Percentiles rank a stretch among this genome's conserved stretches.
Evolutionary conservation across 2,797 vertebrate genomes (phyloP).

Genomic region (Lepus oiostolus): DNA sequence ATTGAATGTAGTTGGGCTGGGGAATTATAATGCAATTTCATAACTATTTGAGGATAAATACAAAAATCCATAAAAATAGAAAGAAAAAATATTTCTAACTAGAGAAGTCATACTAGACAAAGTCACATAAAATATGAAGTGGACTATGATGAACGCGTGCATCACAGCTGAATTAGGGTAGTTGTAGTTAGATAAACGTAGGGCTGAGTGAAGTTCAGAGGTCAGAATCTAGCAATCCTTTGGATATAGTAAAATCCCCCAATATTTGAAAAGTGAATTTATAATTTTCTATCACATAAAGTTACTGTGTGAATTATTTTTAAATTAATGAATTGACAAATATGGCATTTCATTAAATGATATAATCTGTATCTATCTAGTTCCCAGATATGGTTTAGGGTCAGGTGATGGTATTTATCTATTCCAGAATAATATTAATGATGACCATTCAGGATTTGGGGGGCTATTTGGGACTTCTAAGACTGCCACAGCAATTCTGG

Average conservation of each 20-base stretch:
- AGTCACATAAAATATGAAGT: not conserved
- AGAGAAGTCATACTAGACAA: slow-evolving; percentile 17
- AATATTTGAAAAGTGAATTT: slow-evolving; percentile 21
- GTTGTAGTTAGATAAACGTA: not conserved
- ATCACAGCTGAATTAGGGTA: not conserved
- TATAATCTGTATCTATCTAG: not conserved
- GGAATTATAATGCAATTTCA: slow-evolving; percentile 69
- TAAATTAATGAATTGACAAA: slow-evolving; percentile 59
- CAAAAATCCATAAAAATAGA: slow-evolving; percentile 66
- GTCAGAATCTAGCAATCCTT: not conserved
- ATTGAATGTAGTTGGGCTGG: slow-evolving; percentile 53
- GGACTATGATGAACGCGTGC: not conserved
- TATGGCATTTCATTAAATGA: not conserved
- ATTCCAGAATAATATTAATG: slow-evolving; percentile 42
- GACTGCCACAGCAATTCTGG: not conserved
- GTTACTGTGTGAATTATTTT: not conserved
- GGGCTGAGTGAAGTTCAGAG: not conserved
- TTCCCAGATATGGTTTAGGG: not conserved
- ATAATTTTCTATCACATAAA: slow-evolving; percentile 26
- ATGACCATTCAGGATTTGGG: not conserved
- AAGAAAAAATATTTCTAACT: slow-evolving; percentile 68
- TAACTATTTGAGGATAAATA: slow-evolving; percentile 75
- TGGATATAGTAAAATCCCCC: not conserved
- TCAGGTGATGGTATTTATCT: slow-evolving; percentile 4
- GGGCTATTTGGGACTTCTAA: not conserved